phyloP scores from a whole-genome alignment of 37 sponge, comb jelly and placozoan genomes.

The Theonella swinhoei region DNA sequence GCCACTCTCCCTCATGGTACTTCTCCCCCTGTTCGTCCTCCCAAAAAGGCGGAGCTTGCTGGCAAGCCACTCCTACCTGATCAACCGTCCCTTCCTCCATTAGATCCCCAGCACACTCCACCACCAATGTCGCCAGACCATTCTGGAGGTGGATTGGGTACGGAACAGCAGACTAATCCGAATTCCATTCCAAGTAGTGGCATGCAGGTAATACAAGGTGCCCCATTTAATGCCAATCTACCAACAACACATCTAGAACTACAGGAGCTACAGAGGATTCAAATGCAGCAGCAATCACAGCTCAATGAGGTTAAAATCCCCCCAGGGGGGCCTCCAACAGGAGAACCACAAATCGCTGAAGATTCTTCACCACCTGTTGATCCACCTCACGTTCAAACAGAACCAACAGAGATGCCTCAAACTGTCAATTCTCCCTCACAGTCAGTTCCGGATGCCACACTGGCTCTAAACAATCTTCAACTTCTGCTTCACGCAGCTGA shows the following conservation, averaged over 20 bases:
- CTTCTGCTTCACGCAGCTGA: constrained; percentile 13
- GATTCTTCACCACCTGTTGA: too few species aligned
- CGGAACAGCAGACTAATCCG: neutral
- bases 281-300: neutral
- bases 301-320: too few species aligned
- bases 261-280: constrained; percentile 16
- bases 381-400: too few species aligned
- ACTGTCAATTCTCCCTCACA: too few species aligned
- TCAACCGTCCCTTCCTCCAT: neutral
- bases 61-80: constrained; percentile 54
- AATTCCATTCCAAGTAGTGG: neutral
- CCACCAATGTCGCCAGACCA: constrained; percentile 8
- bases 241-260: constrained; percentile 4
- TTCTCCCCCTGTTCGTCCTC: constrained; percentile 66
- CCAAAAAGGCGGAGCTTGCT: constrained; percentile 65
- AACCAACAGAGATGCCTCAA: too few species aligned
- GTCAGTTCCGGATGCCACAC: neutral
- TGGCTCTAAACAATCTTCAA: constrained; percentile 22
- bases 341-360: too few species aligned
- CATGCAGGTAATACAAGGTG: neutral
- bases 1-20: too few species aligned
- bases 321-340: too few species aligned
- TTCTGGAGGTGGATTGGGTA: too few species aligned
- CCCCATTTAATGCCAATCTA: neutral
- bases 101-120: too few species aligned